These are phyloP conservation scores for Rotaria socialis DNA, from an alignment of 2,888 invertebrate species.

Conservation along the genomic window DNA sequence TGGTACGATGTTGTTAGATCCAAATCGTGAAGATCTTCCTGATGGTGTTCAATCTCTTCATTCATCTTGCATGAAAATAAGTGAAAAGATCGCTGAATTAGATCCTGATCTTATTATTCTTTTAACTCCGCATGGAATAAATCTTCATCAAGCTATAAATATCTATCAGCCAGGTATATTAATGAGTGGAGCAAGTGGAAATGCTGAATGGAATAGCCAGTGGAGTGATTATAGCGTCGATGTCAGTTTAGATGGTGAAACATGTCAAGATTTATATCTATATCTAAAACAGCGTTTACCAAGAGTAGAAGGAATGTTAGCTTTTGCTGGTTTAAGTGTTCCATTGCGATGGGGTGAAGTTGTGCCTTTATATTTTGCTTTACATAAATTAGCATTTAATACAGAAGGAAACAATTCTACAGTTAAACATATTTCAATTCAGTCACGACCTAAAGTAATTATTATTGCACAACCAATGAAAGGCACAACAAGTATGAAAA, in stretches of 20 bases:
- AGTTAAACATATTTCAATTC: background rate
- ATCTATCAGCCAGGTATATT: background rate
- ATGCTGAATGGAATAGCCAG: conserved; percentile 16
- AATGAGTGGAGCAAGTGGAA: background rate
- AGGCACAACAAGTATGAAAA: background rate
- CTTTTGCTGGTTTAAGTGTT: background rate
- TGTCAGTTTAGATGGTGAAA: background rate
- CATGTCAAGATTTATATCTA: background rate
- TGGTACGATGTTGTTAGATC: conserved; percentile 15
- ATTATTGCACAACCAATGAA: conserved; percentile 24
- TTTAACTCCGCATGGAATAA: conserved; percentile 12
- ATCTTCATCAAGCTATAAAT: conserved; percentile 17
- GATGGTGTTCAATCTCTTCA: background rate
- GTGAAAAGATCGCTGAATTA: background rate
- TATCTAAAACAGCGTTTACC: background rate
- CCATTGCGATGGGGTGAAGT: conserved; percentile 31
- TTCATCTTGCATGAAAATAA: background rate
- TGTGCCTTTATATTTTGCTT: conserved; percentile 15
- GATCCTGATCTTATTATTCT: conserved; percentile 24
- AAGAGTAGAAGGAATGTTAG: conserved; percentile 11
- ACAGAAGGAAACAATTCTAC: background rate
- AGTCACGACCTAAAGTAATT: background rate
- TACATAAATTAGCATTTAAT: background rate
- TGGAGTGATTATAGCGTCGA: background rate
- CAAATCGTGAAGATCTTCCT: conserved; percentile 6